Conservation (phyloP, 1,140 invertebrate genomes). For the Brachionus angularis region DNA sequence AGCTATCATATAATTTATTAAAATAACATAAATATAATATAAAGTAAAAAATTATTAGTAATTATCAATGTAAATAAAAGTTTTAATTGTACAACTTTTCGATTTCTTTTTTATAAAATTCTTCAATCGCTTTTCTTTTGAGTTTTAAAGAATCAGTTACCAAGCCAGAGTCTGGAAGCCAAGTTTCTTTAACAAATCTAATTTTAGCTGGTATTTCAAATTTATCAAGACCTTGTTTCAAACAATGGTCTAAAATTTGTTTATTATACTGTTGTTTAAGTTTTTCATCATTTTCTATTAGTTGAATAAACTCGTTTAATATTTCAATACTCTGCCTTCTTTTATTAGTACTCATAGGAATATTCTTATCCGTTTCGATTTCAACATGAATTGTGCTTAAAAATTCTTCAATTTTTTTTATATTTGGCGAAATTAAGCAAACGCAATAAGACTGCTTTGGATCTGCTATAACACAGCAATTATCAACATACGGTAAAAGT, state of each 20-base stretch:
- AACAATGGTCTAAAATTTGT: slow-evolving; percentile 38
- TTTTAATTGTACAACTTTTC: slow-evolving; percentile 22
- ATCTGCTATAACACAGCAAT: slow-evolving; percentile 25
- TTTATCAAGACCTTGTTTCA: slow-evolving; percentile 62
- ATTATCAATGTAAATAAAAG: no score
- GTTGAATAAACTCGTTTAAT: slow-evolving; percentile 39
- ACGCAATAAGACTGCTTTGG: slow-evolving; percentile 11
- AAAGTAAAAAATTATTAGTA: no score
- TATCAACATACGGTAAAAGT: slow-evolving; percentile 2
- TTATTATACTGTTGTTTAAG: slow-evolving; percentile 17
- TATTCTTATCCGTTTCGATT: not conserved
- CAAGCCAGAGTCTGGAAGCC: slow-evolving; percentile 93
- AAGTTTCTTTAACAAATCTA: slow-evolving; percentile 79
- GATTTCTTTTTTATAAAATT: slow-evolving; percentile 37
- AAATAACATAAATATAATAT: no score
- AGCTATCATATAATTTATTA: no score
- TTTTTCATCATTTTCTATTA: slow-evolving; percentile 23
- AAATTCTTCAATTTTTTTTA: slow-evolving; percentile 4
- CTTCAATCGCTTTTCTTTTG: slow-evolving; percentile 63
- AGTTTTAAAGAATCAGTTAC: slow-evolving; percentile 94
- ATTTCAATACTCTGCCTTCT: slow-evolving; percentile 27
- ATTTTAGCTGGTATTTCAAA: slow-evolving; percentile 88
- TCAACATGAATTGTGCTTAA: slow-evolving; percentile 19
- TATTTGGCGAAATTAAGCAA: slow-evolving; percentile 28
- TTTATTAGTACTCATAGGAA: not conserved